Percentiles rank a stretch among this genome's conserved stretches.
phyloP scores from a whole-genome alignment of 1,140 invertebrate genomes.

The Tetragnatha versicolor region DNA sequence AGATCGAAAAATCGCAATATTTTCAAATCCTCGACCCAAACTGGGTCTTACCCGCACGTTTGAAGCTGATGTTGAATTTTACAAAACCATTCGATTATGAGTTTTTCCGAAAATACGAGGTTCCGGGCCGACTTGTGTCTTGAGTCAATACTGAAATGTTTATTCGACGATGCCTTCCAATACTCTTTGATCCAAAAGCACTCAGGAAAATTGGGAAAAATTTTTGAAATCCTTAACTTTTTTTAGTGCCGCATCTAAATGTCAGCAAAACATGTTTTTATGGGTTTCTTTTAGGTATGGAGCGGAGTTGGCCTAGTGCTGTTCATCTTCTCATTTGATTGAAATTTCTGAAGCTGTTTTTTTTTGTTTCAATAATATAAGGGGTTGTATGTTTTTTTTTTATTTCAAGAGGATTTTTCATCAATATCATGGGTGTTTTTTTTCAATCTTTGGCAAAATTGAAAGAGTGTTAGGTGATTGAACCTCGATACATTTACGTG shows the following conservation, averaged over 20 bases:
- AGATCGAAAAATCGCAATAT: too few species aligned
- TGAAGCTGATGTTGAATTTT: not conserved
- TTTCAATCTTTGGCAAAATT: too few species aligned
- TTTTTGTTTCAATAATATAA: too few species aligned
- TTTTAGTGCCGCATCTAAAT: not conserved
- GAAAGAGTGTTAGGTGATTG: too few species aligned
- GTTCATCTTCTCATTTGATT: slow-evolving; percentile 26
- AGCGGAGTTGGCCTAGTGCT: not conserved
- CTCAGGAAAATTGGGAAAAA: slow-evolving; percentile 33
- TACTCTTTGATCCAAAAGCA: slow-evolving; percentile 35
- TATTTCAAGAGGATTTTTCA: too few species aligned
- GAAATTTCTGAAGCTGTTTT: slow-evolving; percentile 13
- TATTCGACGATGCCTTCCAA: slow-evolving; percentile 4
- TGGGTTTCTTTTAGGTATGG: not conserved
- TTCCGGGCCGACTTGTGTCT: not conserved
- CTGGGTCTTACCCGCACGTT: not conserved
- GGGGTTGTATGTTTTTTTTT: too few species aligned
- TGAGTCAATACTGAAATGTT: slow-evolving; percentile 34
- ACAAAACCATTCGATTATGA: not conserved
- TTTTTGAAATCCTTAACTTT: slow-evolving; percentile 3
- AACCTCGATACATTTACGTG: too few species aligned
- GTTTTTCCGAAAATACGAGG: not conserved
- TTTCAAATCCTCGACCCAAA: too few species aligned
- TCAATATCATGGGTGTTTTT: too few species aligned
- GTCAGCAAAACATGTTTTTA: slow-evolving; percentile 2